These are phyloP conservation scores for Timema cristinae DNA, from an alignment of 2,888 invertebrate genomes.

Conservation along the genomic window DNA sequence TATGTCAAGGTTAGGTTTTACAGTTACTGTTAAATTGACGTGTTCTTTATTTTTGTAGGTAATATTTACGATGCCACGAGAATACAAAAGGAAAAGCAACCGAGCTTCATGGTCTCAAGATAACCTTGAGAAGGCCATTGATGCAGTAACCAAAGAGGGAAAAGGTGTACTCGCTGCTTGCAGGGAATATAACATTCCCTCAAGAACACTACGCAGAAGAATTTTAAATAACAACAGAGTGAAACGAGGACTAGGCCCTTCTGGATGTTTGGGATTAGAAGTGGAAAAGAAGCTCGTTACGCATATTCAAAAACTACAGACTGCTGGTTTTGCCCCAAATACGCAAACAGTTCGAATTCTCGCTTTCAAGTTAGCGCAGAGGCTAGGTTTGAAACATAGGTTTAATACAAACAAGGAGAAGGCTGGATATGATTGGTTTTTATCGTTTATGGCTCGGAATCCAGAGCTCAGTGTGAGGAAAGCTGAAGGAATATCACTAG, in stretches of 20 bases:
- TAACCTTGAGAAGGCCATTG: not conserved
- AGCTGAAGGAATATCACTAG: slow-evolving; percentile 17
- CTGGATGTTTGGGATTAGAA: not conserved
- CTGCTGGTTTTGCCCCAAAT: no score
- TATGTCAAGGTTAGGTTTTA: no score
- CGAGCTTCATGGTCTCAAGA: not conserved
- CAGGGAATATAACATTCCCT: no score
- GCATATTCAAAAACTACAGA: no score
- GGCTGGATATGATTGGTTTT: slow-evolving; percentile 37
- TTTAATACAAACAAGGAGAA: slow-evolving; percentile 35
- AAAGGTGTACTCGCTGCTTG: no score
- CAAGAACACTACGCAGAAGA: no score
- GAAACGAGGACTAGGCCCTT: not conserved
- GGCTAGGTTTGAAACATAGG: slow-evolving; percentile 32
- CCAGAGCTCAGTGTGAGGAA: slow-evolving; percentile 33
- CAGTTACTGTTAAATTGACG: no score
- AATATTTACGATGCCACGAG: slow-evolving; percentile 1
- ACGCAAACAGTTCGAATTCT: no score
- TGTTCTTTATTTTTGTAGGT: no score
- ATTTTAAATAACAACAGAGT: no score
- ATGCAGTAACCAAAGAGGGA: not conserved
- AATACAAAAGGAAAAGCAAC: not conserved
- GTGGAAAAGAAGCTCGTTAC: no score
- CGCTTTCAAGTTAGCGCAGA: no score
- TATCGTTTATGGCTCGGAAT: slow-evolving; percentile 33